Evolutionary conservation across 1,140 invertebrate genomes (phyloP), one percentile per base, ranked within the genome.

Genomic region (Proales similis): DNA sequence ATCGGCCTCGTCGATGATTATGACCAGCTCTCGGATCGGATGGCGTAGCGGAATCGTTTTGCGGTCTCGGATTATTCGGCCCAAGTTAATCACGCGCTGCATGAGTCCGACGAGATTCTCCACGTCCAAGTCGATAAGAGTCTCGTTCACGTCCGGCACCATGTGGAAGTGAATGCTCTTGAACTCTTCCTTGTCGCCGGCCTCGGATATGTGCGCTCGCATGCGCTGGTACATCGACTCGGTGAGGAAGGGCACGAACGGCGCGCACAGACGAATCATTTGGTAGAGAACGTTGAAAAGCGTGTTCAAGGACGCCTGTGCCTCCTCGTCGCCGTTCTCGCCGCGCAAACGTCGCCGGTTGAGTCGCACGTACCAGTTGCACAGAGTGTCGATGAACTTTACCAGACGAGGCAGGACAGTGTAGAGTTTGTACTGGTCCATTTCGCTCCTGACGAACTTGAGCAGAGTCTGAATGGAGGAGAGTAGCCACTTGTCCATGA

Each of bases 311-410:
- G 63, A 57, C 27, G 9, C 20, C 9, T 53, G 20, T 51, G 33
- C 43, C 22, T 66, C 53, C 19, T 49, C 22, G 6, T 39, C 9
- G 24, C 45, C 45, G 36, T 38, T 42, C 64, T 38, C 62, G 26
- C 33, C 63, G 17, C 17, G 29, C 6, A 65, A 36, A 22, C 94
- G 81, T 69, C 85, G 86, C 48, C 94, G 81, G 73, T 98, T 98
- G 82, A 97, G 88, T 61, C 93, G 81, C 6, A 99, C 90, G 72
- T 97, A 96, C 90, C 92, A 96, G 73, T 98, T 99, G 4, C 92
- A 97, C 2, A 99, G 80, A 71, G 95, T 87, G 70, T 97, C 91
- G 66, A 98, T 90, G 74, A 92, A 98, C 72, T 92, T 91, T 0
- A 95, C 86, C 11, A 99, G 76, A 43, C 84, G 79, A 2, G 93